Percentiles rank a stretch among this genome's conserved stretches.
phyloP scores from a whole-genome alignment of 2,113 vertebrate genomes.

The Scytalopus superciliaris region DNA sequence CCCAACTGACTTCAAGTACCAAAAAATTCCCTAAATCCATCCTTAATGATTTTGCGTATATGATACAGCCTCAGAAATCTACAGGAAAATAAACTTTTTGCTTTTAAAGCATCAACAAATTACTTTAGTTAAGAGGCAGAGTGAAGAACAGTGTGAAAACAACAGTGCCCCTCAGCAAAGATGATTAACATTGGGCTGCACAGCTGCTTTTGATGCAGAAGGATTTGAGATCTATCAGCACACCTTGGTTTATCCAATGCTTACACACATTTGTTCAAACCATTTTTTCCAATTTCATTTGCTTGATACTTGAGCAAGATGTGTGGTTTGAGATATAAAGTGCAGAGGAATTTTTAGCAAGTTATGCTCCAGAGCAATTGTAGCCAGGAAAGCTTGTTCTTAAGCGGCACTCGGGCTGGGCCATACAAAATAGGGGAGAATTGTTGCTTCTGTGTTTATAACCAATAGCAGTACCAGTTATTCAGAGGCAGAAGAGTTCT shows the following conservation, averaged over 20 bases:
- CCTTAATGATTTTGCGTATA: neutral
- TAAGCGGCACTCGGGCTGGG: neutral
- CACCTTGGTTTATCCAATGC: neutral
- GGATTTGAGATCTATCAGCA: neutral
- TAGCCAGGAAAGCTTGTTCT: neutral
- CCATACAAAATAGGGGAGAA: neutral
- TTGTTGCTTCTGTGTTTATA: neutral
- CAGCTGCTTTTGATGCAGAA: neutral
- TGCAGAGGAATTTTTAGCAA: neutral
- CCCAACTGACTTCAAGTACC: neutral
- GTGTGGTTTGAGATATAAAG: neutral
- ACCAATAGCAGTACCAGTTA: too few species aligned
- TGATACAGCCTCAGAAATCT: neutral
- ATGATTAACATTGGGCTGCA: neutral
- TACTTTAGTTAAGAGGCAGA: neutral
- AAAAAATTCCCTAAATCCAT: neutral
- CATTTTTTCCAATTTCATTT: neutral
- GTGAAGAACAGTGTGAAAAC: neutral
- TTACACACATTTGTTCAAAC: neutral
- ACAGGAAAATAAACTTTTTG: neutral
- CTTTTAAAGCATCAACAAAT: neutral
- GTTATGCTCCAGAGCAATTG: neutral
- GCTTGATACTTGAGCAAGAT: neutral
- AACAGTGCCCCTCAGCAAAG: neutral
- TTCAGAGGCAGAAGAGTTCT: neutral